Evolutionary conservation across 2,113 vertebrate genomes (phyloP).

Genomic region (Pelvicachromis taeniatus): DNA sequence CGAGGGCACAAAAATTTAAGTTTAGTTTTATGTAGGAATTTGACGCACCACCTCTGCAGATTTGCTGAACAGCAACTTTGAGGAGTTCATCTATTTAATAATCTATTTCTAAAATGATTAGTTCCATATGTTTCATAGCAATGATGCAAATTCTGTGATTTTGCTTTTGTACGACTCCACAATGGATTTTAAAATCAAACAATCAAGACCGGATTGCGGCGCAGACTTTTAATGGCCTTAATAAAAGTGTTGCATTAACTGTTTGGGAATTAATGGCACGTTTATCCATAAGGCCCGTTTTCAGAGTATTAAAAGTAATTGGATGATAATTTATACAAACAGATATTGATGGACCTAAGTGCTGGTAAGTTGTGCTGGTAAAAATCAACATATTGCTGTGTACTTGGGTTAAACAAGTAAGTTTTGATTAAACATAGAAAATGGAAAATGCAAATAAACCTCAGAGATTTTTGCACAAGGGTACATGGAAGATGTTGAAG

Average conservation of each 20-base stretch:
- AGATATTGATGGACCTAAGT: neutral
- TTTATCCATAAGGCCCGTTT: neutral
- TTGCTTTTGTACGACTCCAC: neutral
- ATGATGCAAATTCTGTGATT: neutral
- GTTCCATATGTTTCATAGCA: neutral
- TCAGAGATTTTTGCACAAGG: neutral
- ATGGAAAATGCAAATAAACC: neutral
- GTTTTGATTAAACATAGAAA: neutral
- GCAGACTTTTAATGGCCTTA: neutral
- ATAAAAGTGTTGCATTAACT: neutral
- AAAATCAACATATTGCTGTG: neutral
- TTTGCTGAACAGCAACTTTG: rapidly evolving
- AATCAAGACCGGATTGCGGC: neutral
- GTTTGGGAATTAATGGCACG: neutral
- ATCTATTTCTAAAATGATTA: neutral
- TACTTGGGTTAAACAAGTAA: neutral
- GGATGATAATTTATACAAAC: neutral
- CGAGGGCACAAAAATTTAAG: neutral
- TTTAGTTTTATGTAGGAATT: neutral
- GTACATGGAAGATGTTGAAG: neutral
- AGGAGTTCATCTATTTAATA: neutral
- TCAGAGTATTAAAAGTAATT: neutral
- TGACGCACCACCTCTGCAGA: neutral
- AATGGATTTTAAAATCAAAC: neutral
- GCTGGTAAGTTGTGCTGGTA: neutral